A percentile compares a stretch with the other conserved stretches of the same genome.
Evolutionary conservation across 2,113 vertebrate species (phyloP).

Genomic region (Tetrax tetrax): DNA sequence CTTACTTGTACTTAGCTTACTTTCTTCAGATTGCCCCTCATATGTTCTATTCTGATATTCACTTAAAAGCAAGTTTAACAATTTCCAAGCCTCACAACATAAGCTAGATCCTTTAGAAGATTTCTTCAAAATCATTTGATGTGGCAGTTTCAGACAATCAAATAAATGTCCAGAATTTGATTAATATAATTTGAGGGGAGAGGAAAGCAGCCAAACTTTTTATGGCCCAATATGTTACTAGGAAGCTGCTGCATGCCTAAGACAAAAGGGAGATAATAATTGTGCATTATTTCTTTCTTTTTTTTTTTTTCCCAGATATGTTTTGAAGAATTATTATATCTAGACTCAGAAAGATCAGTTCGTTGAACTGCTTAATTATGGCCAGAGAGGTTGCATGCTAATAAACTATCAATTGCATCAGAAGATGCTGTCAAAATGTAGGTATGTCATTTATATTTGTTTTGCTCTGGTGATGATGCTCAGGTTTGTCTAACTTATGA

Average conservation of each 20-base stretch:
- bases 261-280: not conserved
- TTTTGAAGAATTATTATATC: not conserved
- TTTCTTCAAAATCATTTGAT: not conserved
- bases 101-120: not conserved
- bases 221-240: not conserved
- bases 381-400: not conserved
- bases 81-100: not conserved
- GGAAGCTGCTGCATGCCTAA: not conserved
- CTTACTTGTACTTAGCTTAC: not conserved
- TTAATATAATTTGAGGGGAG: not conserved
- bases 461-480: not conserved
- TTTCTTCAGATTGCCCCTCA: not conserved
- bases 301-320: fast-evolving
- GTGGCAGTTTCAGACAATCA: not conserved
- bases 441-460: not conserved
- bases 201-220: not conserved
- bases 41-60: not conserved
- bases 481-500: not conserved
- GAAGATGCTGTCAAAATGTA: not conserved
- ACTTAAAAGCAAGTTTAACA: not conserved
- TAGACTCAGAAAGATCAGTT: not conserved
- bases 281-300: not conserved
- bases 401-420: not conserved
- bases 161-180: not conserved
- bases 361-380: not conserved